Base-by-base conservation (phyloP, 2,888 invertebrate species). In the Philaethria dido region DNA sequence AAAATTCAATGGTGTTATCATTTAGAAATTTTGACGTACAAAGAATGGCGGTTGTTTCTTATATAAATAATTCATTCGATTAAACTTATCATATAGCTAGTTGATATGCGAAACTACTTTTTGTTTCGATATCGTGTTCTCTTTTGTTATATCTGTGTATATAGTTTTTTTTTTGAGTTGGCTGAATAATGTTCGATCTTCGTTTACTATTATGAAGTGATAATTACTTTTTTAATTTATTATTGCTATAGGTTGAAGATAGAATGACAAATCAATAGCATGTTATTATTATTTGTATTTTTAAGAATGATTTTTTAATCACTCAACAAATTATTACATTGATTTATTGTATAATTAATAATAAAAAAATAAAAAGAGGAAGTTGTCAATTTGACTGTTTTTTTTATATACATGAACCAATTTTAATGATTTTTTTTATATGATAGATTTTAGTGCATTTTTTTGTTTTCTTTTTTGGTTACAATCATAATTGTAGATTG, bases 21-120 rank as follows among this genome's bases (percentile, higher is more conserved):
- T 48, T 60, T 66, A 66, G 57, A 69, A 52, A 74, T 71, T 52
- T 65, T 83, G 83, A 82, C 79, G 77, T 80, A 81, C 81, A 70
- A 69, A 65, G 69, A 77, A 82, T 80, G 78, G 84, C 85, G 84
- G 85, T 82, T 78, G 85, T 80, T 77, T 72, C 72, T 73, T 78
- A 80, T 72, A 74, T 74, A 79, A 78, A 80, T 79, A 78, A 78
- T 80, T 79, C 79, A 77, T 73, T 69, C 65, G 69, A 80, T 80
- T 82, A 16, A 52, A 80, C 81, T 82, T 82, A 81, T 82, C 77
- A 71, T 68, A 68, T 60, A 69, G 67, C 62, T 50, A 50, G 62
- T 60, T 52, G 22, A 42, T 29, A n/a, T 45, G 44, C 18, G 60
- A 45, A 45, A 45, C 29, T 44, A 44, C 18, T 29, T 60, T 60